A percentile compares a stretch with the other conserved stretches of the same genome.
These are phyloP conservation scores for Tamias sibiricus DNA, from an alignment of 2,113 vertebrate species.

Conservation along the genomic window DNA sequence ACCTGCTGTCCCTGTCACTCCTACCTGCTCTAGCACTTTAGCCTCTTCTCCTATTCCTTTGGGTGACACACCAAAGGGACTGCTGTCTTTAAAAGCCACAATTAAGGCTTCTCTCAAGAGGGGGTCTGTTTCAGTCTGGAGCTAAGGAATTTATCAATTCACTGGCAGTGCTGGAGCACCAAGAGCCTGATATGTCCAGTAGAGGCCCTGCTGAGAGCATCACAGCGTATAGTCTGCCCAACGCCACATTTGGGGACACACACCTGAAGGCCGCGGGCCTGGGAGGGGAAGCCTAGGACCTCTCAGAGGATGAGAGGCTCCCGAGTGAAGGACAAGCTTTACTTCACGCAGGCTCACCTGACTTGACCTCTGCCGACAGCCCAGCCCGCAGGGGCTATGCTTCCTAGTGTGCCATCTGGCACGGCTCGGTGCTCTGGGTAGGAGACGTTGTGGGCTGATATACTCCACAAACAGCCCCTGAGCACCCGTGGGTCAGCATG, in stretches of 20 bases:
- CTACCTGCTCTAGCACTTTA: neutral
- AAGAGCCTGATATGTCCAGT: neutral
- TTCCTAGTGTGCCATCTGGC: too few species aligned
- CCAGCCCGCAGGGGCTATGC: too few species aligned
- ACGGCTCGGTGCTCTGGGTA: too few species aligned
- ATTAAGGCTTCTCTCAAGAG: neutral
- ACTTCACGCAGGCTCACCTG: too few species aligned
- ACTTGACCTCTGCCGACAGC: too few species aligned
- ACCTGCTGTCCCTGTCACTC: neutral
- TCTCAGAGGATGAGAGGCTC: too few species aligned
- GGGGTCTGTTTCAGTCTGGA: neutral
- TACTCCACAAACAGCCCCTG: too few species aligned
- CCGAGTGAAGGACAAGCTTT: too few species aligned
- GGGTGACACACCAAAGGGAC: neutral
- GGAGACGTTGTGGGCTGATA: too few species aligned
- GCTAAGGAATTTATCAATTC: slow-evolving; percentile 19
- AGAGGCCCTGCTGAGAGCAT: neutral
- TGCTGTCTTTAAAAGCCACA: neutral
- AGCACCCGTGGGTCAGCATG: neutral
- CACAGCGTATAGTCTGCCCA: neutral
- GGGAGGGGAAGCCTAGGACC: neutral
- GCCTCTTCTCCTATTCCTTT: slow-evolving; percentile 1
- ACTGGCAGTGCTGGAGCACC: neutral
- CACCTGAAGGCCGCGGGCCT: neutral
- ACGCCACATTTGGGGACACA: too few species aligned